phyloP scores from a whole-genome alignment of 1,140 invertebrate genomes.

The Eubasilissa regina region DNA sequence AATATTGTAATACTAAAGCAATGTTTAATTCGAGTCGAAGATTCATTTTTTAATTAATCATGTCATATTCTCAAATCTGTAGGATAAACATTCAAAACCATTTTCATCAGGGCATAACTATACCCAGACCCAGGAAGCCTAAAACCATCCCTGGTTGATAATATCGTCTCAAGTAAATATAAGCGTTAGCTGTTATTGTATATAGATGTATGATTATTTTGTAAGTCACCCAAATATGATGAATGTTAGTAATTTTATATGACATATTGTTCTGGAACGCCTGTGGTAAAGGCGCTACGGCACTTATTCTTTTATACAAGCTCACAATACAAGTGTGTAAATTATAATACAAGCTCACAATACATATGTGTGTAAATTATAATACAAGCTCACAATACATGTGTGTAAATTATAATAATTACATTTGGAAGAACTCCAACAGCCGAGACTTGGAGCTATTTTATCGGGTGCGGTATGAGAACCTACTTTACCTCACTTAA shows the following conservation, averaged over 20 bases:
- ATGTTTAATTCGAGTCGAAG: too few relatives aligned
- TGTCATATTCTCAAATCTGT: too few relatives aligned
- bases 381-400: slow-evolving; percentile 44
- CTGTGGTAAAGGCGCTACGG: slow-evolving; percentile 49
- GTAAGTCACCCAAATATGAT: slow-evolving; percentile 59
- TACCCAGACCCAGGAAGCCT: slow-evolving; percentile 8
- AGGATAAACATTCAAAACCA: too few relatives aligned
- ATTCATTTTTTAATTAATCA: too few relatives aligned
- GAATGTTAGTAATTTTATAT: slow-evolving; percentile 59
- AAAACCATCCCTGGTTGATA: slow-evolving; percentile 32
- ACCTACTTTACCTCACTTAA: neutral
- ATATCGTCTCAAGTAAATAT: slow-evolving; percentile 50
- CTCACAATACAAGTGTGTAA: slow-evolving; percentile 36
- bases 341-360: slow-evolving; percentile 40
- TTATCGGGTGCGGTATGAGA: slow-evolving; percentile 7
- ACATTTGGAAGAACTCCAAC: too few relatives aligned
- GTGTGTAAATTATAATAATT: neutral
- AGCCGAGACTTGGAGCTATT: too few relatives aligned
- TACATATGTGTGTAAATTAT: slow-evolving; percentile 10
- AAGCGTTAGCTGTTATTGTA: slow-evolving; percentile 59
- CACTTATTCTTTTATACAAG: slow-evolving; percentile 51
- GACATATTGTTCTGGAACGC: slow-evolving; percentile 50
- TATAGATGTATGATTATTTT: slow-evolving; percentile 57
- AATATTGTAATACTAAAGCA: too few relatives aligned
- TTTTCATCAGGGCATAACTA: too few relatives aligned